Conservation (phyloP, 2,797 vertebrate genomes). For the Tapirus indicus region DNA sequence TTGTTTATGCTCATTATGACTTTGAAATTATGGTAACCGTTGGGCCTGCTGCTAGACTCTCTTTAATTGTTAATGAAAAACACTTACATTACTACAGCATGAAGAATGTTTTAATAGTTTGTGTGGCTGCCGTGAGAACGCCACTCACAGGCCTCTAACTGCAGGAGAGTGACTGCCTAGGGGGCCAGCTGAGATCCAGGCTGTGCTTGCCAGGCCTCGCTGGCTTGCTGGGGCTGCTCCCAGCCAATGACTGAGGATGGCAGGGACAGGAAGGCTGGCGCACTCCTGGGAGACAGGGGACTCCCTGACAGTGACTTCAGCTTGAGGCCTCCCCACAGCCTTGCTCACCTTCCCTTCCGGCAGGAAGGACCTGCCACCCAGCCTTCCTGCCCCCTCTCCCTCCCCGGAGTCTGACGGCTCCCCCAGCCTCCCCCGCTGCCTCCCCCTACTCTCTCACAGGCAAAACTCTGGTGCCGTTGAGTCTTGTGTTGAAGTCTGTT, state of each 20-base stretch:
- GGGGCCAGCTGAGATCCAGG: background rate
- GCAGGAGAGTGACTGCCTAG: background rate
- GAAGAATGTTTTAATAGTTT: background rate
- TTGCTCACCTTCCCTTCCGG: background rate
- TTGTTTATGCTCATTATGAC: background rate
- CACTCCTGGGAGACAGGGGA: background rate
- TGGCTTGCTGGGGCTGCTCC: background rate
- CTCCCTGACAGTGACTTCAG: background rate
- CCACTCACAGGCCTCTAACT: background rate
- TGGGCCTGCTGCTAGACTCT: background rate
- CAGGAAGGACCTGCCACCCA: background rate
- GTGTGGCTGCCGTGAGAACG: accelerated
- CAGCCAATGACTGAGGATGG: background rate
- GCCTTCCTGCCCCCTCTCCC: too few species aligned
- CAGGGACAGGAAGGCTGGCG: background rate
- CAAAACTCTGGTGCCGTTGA: background rate
- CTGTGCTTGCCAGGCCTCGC: background rate
- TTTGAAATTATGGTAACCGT: background rate
- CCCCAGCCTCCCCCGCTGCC: background rate
- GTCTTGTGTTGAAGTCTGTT: background rate
- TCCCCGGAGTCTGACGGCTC: background rate
- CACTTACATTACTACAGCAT: background rate
- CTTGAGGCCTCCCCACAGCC: background rate
- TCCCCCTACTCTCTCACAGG: background rate
- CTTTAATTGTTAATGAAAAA: constrained; percentile 7